Conservation (phyloP, 2,113 vertebrate genomes). For the Rhea pennata region DNA sequence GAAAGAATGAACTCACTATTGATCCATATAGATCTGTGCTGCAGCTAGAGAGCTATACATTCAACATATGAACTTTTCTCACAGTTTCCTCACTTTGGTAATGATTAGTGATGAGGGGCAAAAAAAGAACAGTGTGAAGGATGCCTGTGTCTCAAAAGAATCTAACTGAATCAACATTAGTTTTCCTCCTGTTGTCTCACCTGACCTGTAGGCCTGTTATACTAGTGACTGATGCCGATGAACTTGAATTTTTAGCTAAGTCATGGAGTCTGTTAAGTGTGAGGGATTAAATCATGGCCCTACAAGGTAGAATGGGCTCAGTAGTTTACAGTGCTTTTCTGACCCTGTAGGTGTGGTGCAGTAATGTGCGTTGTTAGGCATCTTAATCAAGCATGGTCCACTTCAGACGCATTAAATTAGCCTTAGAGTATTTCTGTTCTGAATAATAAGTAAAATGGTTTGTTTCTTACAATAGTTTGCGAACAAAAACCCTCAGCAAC, state of each 20-base stretch:
- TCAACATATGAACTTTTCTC: background rate
- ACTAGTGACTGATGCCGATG: slow-evolving; percentile 11
- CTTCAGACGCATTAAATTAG: background rate
- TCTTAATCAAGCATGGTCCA: background rate
- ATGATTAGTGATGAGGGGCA: slow-evolving; percentile 22
- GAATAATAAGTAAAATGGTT: background rate
- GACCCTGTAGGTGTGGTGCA: background rate
- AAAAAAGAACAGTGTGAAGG: slow-evolving; percentile 32
- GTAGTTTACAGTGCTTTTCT: background rate
- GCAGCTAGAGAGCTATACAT: slow-evolving; percentile 14
- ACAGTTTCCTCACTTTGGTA: background rate
- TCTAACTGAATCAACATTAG: slow-evolving; percentile 11
- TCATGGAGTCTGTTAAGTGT: slow-evolving; percentile 43
- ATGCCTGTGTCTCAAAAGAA: slow-evolving; percentile 17
- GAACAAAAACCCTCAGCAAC: background rate
- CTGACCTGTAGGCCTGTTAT: slow-evolving; percentile 1
- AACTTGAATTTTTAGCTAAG: slow-evolving; percentile 25
- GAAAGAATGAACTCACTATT: background rate
- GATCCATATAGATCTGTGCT: background rate
- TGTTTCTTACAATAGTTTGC: background rate
- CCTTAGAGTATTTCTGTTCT: background rate
- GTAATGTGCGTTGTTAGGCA: background rate
- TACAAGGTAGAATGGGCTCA: slow-evolving; percentile 43
- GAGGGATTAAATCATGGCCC: slow-evolving; percentile 56
- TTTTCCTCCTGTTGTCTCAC: slow-evolving; percentile 4